phyloP scores from a whole-genome alignment of 2,888 invertebrate genomes.

The Tanypteryx hageni region DNA sequence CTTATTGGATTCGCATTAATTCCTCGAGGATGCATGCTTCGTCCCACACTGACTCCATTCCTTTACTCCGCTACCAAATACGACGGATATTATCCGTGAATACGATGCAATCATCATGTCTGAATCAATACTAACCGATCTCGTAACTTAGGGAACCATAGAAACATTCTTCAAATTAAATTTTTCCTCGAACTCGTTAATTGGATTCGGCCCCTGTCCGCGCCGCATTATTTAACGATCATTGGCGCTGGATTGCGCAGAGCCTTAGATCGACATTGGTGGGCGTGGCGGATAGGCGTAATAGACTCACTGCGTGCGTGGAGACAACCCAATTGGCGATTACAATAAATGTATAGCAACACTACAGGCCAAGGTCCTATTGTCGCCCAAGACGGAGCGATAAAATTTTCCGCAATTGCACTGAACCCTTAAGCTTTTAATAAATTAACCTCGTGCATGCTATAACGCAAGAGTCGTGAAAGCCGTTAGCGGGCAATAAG shows the following conservation, averaged over 20 bases:
- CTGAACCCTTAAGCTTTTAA: not conserved
- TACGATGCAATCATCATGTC: no score
- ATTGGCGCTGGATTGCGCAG: not conserved
- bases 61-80: no score
- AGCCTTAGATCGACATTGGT: not conserved
- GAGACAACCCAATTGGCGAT: not conserved
- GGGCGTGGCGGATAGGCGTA: not conserved
- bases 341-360: not conserved
- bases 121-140: no score
- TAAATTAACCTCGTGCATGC: not conserved
- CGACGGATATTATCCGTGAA: no score
- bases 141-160: no score
- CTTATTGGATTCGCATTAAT: no score
- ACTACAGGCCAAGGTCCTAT: not conserved
- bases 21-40: no score
- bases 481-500: no score
- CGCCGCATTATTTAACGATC: not conserved
- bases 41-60: no score
- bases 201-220: not conserved
- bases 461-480: no score
- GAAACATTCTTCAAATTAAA: no score
- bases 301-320: not conserved
- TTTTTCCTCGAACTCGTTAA: not conserved
- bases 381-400: not conserved
- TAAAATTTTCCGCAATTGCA: not conserved